Evolutionary conservation across 2,113 vertebrate genomes (phyloP).

Genomic region (Scopus umbretta): DNA sequence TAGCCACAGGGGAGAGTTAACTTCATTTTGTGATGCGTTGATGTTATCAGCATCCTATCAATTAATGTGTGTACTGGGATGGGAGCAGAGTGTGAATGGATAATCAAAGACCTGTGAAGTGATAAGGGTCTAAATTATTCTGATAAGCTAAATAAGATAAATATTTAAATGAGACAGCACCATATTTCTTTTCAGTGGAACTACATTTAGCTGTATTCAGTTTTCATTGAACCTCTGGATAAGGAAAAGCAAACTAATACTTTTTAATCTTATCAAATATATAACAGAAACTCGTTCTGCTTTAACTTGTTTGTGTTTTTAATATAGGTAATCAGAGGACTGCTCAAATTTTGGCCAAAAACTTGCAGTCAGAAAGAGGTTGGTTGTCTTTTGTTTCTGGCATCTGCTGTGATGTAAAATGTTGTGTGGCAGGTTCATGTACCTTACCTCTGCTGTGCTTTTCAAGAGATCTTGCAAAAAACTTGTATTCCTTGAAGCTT

Average conservation of each 20-base stretch:
- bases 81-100: background rate
- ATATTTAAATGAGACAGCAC: background rate
- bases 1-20: background rate
- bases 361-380: conserved; percentile 99
- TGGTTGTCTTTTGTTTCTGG: background rate
- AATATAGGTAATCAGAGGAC: conserved; percentile 88
- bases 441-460: background rate
- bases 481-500: background rate
- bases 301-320: conserved; percentile 26
- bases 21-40: background rate
- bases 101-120: background rate
- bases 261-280: background rate
- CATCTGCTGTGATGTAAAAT: background rate
- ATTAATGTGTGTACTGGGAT: too few species aligned
- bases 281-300: background rate
- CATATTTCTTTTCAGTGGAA: background rate
- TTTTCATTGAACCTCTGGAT: background rate
- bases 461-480: background rate
- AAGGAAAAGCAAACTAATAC: background rate
- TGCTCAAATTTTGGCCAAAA: conserved; percentile 98
- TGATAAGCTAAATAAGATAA: background rate
- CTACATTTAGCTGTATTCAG: background rate
- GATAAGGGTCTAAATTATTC: background rate
- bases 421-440: background rate
- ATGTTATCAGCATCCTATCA: background rate